Evolutionary conservation across 2,113 vertebrate species (phyloP).

Genomic region (Ceuthmochares aereus): DNA sequence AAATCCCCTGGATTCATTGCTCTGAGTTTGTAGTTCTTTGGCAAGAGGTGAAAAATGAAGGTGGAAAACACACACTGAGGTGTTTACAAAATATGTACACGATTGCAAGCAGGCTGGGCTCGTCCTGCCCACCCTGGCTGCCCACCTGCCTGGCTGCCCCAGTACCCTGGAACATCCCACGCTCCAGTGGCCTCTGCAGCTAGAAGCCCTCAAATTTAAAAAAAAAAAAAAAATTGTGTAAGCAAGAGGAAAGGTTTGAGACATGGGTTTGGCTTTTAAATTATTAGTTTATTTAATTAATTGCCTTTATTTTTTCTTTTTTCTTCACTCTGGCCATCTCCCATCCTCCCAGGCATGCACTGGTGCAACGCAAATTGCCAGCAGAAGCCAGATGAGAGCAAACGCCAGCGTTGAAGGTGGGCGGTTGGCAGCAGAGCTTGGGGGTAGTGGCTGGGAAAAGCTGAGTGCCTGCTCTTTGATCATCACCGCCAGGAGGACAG

Average conservation of each 20-base stretch:
- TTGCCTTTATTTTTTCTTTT: not conserved
- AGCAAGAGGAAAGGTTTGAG: not conserved
- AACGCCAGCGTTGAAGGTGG: fast-evolving
- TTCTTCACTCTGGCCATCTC: not conserved
- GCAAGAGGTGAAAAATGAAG: not conserved
- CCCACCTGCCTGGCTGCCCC: not conserved
- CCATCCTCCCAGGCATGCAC: not conserved
- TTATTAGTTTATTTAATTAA: not conserved
- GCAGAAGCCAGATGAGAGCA: not conserved
- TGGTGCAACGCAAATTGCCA: not conserved
- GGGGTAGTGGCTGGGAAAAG: not conserved
- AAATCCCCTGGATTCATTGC: not conserved
- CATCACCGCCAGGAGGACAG: slow-evolving; percentile 9
- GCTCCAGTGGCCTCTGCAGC: not conserved
- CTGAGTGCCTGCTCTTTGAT: fast-evolving
- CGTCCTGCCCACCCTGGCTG: fast-evolving
- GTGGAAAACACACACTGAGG: not conserved
- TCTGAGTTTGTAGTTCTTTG: not conserved
- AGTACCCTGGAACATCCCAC: not conserved
- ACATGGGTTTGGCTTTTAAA: not conserved
- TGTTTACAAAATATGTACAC: not conserved
- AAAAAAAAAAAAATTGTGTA: not conserved
- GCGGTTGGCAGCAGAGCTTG: not conserved
- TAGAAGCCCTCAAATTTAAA: not conserved
- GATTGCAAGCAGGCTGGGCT: not conserved